phyloP scores from a whole-genome alignment of 2,888 invertebrate species.

The Brassicogethes aeneus region DNA sequence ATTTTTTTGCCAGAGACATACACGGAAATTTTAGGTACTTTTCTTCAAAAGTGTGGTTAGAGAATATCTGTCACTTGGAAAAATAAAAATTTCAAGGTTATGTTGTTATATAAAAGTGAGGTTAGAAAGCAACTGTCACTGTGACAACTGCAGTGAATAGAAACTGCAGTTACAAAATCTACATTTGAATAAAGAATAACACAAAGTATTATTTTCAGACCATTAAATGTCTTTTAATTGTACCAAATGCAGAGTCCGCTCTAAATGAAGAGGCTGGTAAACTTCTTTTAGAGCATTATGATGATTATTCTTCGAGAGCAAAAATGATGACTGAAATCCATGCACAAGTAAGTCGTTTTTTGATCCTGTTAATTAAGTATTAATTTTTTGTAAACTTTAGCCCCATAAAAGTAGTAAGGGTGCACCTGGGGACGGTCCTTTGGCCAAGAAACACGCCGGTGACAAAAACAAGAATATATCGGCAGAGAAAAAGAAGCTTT shows the following conservation, averaged over 20 bases:
- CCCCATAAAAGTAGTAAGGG: conserved; percentile 46
- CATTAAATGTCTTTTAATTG: conserved; percentile 90
- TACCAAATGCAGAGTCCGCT: conserved; percentile 95
- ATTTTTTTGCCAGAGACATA: too few species aligned
- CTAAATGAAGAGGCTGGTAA: conserved; percentile 96
- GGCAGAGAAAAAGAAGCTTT: conserved; percentile 62
- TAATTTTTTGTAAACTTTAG: conserved; percentile 30
- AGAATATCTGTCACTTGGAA: too few species aligned
- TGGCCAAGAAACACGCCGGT: conserved; percentile 78
- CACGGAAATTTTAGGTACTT: too few species aligned
- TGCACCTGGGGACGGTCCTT: conserved; percentile 52
- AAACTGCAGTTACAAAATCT: too few species aligned
- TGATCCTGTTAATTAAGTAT: neutral
- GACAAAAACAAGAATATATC: conserved; percentile 56
- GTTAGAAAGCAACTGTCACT: too few species aligned
- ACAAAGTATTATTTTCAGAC: conserved; percentile 56
- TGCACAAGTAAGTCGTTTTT: conserved; percentile 51
- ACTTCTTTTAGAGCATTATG: conserved; percentile 84
- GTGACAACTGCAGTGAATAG: too few species aligned
- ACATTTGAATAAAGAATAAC: too few species aligned
- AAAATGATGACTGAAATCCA: conserved; percentile 90
- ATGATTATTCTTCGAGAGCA: conserved; percentile 82
- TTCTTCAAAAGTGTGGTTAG: too few species aligned
- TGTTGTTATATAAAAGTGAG: too few species aligned
- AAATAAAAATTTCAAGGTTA: too few species aligned